Evolutionary conservation across 2,113 vertebrate genomes (phyloP).

Genomic region (Plestiodon gilberti): DNA sequence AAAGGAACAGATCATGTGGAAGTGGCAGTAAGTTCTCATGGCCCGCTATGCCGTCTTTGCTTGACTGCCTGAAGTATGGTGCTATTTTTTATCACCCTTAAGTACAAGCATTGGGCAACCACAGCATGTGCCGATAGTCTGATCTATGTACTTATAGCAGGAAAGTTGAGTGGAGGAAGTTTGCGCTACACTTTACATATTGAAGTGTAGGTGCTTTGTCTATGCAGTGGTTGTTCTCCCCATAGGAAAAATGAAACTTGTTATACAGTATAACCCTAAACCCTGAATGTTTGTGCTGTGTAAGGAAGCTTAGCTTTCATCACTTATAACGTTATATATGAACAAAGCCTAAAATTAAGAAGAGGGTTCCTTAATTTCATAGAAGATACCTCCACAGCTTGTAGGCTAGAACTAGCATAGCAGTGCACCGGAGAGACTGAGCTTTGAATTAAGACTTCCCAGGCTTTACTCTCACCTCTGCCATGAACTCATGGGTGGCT

Average conservation of each 20-base stretch:
- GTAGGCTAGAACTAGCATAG: not conserved
- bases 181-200: not conserved
- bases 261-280: no score
- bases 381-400: not conserved
- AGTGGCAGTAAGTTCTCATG: slow-evolving; percentile 83
- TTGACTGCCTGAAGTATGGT: not conserved
- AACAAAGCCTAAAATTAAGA: not conserved
- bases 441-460: no score
- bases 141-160: not conserved
- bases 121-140: not conserved
- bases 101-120: not conserved
- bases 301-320: not conserved
- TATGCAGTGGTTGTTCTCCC: no score
- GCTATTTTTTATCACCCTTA: not conserved
- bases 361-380: fast-evolving
- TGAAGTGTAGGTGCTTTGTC: not conserved
- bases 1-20: slow-evolving; percentile 91
- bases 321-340: not conserved
- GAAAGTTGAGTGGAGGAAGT: not conserved
- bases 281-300: not conserved
- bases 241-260: not conserved
- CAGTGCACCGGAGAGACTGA: no score
- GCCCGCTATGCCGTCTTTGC: fast-evolving
- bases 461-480: no score
- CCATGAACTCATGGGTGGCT: no score